Evolutionary conservation across 2,797 vertebrate species (phyloP), one percentile per base, ranked within the genome.

Genomic region (Cirrhinus molitorella): DNA sequence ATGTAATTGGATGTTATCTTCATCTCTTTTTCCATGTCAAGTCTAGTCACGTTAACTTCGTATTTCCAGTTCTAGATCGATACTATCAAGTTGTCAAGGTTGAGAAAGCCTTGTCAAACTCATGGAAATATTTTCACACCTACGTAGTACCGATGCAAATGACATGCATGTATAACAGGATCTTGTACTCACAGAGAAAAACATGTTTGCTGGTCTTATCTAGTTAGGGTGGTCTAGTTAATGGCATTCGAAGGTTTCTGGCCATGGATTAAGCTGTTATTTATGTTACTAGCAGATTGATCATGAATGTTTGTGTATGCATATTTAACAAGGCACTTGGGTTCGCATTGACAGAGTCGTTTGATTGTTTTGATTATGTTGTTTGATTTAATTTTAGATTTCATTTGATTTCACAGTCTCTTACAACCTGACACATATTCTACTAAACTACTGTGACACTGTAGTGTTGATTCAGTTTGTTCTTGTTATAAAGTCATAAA

Each of bases 61-160:
- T 70, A 75, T 81, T 87, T 80, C 34, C 21, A 49, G 67, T 55
- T n/a, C 43, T 34, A 23, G 31, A 37, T 47, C 34, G n/a, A 68
- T 73, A 21, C 55, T 17, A 71, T 83, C 47, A 43, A 10, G 17
- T 47, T 83, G 59, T 66, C 61, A 21, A n/a, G 70, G 19, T 68
- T 28, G 40, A 66, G 37, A 59, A 21, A 83, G 47, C n/a, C 23
- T 25, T 25, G 16, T 65, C 40, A 65, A 34, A 57, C 57, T 53
- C 34, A 23, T 67, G 63, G 65, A 85, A 79, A 73, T 72, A 76
- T 75, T 71, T 79, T 71, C 59, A 61, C 85, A 83, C 23, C 19
- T 37, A 16, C 12, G 65, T 80, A 34, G 14, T 5, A 85, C 37
- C 14, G 59, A 40, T 45, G 40, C 67, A 85, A 7, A 34, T 74